Evolutionary conservation across 2,888 invertebrate species (phyloP).

Genomic region (Unio pictorum): DNA sequence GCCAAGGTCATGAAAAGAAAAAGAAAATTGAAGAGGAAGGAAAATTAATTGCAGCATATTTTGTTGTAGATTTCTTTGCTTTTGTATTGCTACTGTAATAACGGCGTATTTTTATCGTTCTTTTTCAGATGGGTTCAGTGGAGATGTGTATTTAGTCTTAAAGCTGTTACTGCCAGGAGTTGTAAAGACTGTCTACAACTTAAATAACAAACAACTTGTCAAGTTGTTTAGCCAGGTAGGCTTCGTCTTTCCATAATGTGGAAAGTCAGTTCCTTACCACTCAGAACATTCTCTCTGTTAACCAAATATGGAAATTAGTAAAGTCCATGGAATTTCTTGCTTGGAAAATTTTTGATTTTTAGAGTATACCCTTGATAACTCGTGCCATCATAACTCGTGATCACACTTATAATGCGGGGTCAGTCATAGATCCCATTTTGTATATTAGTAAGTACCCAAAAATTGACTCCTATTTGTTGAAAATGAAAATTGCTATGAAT

Average conservation of each 20-base stretch:
- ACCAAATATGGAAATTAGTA: background rate
- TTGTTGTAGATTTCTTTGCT: no score
- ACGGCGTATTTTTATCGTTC: background rate
- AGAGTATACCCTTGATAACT: no score
- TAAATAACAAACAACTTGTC: constrained; percentile 91
- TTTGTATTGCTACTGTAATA: no score
- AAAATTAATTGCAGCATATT: no score
- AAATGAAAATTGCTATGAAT: no score
- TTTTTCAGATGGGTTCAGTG: constrained; percentile 78
- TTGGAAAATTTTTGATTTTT: background rate
- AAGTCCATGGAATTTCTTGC: background rate
- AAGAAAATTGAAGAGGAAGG: no score
- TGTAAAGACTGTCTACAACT: constrained; percentile 88
- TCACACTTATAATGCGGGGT: no score
- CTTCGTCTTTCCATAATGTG: constrained; percentile 1
- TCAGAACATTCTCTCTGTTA: background rate
- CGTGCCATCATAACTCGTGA: no score
- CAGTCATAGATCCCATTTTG: no score
- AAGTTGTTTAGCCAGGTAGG: constrained; percentile 85
- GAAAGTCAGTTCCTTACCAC: background rate
- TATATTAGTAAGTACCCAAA: no score
- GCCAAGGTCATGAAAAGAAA: no score
- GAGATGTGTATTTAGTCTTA: constrained; percentile 86
- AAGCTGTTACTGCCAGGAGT: constrained; percentile 87
- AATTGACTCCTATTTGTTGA: no score